Percentiles rank a stretch among this genome's conserved stretches.
phyloP scores from a whole-genome alignment of 2,888 invertebrate species.

The Platypus cylindrus region DNA sequence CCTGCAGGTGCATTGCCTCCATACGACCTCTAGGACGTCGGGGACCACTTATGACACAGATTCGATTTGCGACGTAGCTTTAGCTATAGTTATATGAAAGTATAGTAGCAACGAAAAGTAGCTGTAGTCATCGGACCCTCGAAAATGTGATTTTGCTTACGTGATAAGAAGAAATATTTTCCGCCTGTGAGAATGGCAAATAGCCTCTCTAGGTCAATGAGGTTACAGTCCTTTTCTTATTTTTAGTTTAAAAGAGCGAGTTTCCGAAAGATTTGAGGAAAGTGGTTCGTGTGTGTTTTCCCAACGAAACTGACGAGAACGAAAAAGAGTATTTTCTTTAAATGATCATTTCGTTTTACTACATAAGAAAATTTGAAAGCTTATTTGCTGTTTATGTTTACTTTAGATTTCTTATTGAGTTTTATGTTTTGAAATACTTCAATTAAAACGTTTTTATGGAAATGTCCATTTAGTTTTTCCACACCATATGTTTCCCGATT shows the following conservation, averaged over 20 bases:
- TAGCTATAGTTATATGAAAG: no score
- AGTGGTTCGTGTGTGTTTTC: no score
- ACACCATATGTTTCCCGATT: no score
- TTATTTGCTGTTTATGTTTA: no score
- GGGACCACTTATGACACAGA: constrained; percentile 22
- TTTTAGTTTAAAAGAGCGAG: constrained; percentile 8
- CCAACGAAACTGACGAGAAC: no score
- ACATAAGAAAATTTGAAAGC: no score
- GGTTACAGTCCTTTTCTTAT: constrained; percentile 12
- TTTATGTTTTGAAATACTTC: no score
- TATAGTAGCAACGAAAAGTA: constrained; percentile 6
- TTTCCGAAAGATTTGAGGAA: constrained; percentile 8
- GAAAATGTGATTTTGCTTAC: constrained; percentile 22
- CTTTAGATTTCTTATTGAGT: no score
- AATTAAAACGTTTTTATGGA: no score
- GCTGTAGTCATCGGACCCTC: constrained; percentile 17
- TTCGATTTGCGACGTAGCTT: constrained; percentile 16
- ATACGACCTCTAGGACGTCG: constrained; percentile 25
- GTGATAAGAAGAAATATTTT: constrained; percentile 22
- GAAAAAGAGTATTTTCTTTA: no score
- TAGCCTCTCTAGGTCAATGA: constrained; percentile 17
- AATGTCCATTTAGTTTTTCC: no score
- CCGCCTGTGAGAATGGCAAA: constrained; percentile 16
- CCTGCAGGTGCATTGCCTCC: constrained; percentile 15
- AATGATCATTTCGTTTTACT: no score